Evolutionary conservation across 2,888 invertebrate genomes (phyloP), one percentile per base, ranked within the genome.

Genomic region (Linyphia triangularis): DNA sequence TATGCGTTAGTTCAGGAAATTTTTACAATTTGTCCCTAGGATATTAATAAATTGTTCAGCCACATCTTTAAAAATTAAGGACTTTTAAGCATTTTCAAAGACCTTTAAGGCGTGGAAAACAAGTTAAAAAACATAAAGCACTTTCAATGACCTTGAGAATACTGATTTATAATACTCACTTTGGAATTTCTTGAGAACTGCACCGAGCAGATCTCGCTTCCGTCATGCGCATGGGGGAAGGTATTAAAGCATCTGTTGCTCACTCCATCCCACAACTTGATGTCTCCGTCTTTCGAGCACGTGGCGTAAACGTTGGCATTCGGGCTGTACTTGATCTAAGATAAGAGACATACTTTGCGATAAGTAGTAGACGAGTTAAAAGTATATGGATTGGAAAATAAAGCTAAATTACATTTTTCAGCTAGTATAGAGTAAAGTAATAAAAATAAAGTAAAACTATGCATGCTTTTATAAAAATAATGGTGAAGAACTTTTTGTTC

Each of bases 181-280:
- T 99, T 99, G 93, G 98, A 98, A 92, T 99, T 99, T 91, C 97
- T 95, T 0, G 98, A 97, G 93, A 99, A 99, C 0, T 95, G 95
- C 0, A 98, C 97, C 0, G 99, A 99, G 92, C 98, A 98, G 37
- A 99, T 96, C 93, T 98, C 97, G 0, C 96, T 95, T 0, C 98
- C 98, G 90, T 98, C 98, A 92, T 99, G 99, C 0, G 99, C 99
- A 92, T 96, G 96, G 0, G 95, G 93, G 92, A 99, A 98, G 0
- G 98, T 98, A 92, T 98, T 98, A 90, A 99, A 95, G 92, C 99
- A 99, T 70, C 97, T 94, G 92, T 95, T 96, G 6, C 98, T 98
- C 0, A 99, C 96, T 0, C 97, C 99, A 93, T 99, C 99, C 99
- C 99, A 99, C 0, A 99, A 93, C 92, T 99, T 99, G 7, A 99